phyloP scores from a whole-genome alignment of 1,140 invertebrate species.

The Lasioglossum baleicum region DNA sequence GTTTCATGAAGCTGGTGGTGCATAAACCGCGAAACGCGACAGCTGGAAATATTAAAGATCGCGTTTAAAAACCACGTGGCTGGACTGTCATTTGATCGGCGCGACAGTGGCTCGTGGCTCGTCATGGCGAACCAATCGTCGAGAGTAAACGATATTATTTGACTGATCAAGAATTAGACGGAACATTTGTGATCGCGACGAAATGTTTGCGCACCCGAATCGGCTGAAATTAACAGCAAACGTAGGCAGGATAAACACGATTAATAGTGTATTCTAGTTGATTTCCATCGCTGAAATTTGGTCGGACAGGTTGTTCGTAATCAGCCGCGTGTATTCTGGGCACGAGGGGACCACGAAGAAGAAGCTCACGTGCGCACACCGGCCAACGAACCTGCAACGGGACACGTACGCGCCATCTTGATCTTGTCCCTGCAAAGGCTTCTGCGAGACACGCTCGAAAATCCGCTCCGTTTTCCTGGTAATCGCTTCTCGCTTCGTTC shows the following conservation, averaged over 20 bases:
- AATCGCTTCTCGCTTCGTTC: not conserved
- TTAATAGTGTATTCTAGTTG: constrained; percentile 22
- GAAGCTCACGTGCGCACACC: not conserved
- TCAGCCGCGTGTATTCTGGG: not conserved
- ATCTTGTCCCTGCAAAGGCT: not conserved
- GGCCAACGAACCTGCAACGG: not conserved
- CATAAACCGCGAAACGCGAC: not conserved
- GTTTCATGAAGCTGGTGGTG: not conserved
- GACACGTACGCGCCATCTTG: constrained; percentile 28
- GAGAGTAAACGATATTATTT: constrained; percentile 31
- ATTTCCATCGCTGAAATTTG: not conserved
- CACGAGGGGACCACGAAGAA: not conserved
- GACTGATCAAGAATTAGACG: constrained; percentile 17
- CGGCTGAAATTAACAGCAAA: constrained; percentile 23
- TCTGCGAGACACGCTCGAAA: not conserved
- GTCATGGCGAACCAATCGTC: not conserved
- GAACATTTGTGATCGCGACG: constrained; percentile 1
- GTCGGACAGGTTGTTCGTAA: not conserved
- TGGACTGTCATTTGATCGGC: not conserved
- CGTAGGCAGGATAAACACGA: constrained; percentile 33
- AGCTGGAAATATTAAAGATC: not conserved
- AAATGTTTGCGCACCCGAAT: constrained; percentile 1
- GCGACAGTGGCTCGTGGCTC: not conserved
- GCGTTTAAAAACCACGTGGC: not conserved
- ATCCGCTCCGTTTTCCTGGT: not conserved